Percentiles rank a stretch among this genome's conserved stretches.
Evolutionary conservation across 2,888 invertebrate species (phyloP).

Genomic region (Tinea pellionella): DNA sequence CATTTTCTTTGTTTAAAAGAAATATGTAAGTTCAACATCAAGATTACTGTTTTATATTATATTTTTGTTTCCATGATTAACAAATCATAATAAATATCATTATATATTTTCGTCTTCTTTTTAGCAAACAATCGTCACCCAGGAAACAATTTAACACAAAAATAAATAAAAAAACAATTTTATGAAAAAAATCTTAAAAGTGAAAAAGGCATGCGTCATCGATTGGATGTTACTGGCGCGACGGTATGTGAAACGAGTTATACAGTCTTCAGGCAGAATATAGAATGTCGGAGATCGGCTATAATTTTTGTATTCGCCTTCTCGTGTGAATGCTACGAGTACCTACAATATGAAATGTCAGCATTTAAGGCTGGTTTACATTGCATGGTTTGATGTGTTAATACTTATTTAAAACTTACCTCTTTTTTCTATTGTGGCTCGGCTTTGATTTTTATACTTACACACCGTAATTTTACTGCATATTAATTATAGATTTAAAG

Average conservation of each 20-base stretch:
- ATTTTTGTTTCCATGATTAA: too few species aligned
- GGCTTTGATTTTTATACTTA: too few species aligned
- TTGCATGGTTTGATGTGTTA: neutral
- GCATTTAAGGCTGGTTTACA: neutral
- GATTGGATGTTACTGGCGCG: slow-evolving; percentile 55
- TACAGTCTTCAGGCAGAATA: slow-evolving; percentile 42
- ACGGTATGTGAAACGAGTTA: slow-evolving; percentile 59
- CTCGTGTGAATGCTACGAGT: slow-evolving; percentile 29
- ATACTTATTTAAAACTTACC: too few species aligned
- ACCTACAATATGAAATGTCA: slow-evolving; percentile 39
- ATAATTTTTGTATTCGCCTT: slow-evolving; percentile 60
- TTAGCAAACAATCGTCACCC: neutral
- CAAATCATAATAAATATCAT: neutral
- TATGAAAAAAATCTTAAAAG: slow-evolving; percentile 1
- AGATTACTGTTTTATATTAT: too few species aligned
- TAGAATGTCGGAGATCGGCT: slow-evolving; percentile 67
- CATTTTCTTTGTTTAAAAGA: too few species aligned
- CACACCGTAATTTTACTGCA: too few species aligned
- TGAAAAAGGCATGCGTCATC: slow-evolving; percentile 26
- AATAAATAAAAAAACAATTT: neutral
- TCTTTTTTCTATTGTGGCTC: too few species aligned
- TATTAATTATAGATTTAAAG: too few species aligned
- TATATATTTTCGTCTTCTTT: too few species aligned
- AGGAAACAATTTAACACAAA: neutral
- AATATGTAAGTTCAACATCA: too few species aligned